Evolutionary conservation across 2,113 vertebrate species (phyloP).

Genomic region (Salvelinus fontinalis): DNA sequence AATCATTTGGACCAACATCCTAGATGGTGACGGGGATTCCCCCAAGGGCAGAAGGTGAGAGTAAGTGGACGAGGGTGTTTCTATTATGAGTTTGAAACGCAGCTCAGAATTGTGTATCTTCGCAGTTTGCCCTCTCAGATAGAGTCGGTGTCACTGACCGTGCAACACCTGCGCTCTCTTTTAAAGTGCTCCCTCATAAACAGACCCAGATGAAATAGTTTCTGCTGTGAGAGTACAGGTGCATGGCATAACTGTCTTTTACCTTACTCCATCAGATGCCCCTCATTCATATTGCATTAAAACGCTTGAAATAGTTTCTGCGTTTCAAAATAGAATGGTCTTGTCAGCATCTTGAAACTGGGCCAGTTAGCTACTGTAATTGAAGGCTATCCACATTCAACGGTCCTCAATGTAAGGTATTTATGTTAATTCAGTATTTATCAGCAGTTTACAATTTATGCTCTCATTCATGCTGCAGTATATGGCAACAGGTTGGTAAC

Average conservation of each 20-base stretch:
- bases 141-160: neutral
- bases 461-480: neutral
- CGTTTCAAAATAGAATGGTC: too few species aligned
- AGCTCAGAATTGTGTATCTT: neutral
- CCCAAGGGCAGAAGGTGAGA: too few species aligned
- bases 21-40: too few species aligned
- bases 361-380: neutral
- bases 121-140: constrained; percentile 14
- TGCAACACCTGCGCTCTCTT: constrained; percentile 15
- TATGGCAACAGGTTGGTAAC: neutral
- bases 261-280: neutral
- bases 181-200: neutral
- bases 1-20: too few species aligned
- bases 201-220: neutral
- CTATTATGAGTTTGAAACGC: too few species aligned
- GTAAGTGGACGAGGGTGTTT: too few species aligned
- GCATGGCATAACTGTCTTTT: neutral
- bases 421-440: neutral
- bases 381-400: neutral
- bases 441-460: neutral
- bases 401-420: neutral
- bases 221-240: neutral
- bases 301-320: too few species aligned
- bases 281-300: neutral
- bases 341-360: neutral